A percentile compares a stretch with the other conserved stretches of the same genome.
phyloP scores from a whole-genome alignment of 2,888 invertebrate genomes.

The Eristalis tenax region DNA sequence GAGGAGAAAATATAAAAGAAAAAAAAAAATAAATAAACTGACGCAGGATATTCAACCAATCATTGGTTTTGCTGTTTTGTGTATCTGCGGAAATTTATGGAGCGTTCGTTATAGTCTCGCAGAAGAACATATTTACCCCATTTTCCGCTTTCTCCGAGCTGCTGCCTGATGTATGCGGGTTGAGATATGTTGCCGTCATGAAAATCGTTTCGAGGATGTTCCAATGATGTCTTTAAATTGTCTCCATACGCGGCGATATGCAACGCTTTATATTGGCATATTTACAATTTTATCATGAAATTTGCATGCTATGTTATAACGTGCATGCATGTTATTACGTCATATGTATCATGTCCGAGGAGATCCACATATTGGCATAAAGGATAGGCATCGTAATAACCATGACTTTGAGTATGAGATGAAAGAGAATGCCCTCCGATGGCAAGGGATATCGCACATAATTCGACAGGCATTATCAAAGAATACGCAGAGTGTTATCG shows the following conservation, averaged over 20 bases:
- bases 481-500: neutral
- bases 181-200: constrained; percentile 25
- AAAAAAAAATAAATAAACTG: constrained; percentile 11
- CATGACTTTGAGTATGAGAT: neutral
- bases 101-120: constrained; percentile 16
- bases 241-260: constrained; percentile 25
- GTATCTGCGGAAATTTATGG: constrained; percentile 43
- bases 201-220: constrained; percentile 48
- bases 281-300: constrained; percentile 40
- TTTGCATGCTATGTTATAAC: constrained; percentile 29
- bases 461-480: neutral
- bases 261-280: constrained; percentile 24
- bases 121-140: constrained; percentile 37
- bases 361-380: neutral
- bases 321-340: neutral
- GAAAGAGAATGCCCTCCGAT: neutral
- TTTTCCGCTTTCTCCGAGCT: neutral
- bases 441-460: neutral
- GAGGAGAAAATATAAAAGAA: neutral
- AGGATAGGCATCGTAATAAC: neutral
- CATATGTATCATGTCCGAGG: constrained; percentile 19
- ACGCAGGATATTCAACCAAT: constrained; percentile 60
- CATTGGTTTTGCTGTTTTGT: constrained; percentile 51
- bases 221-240: constrained; percentile 54
- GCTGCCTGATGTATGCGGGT: neutral